Evolutionary conservation across 2,797 vertebrate genomes (phyloP).

Genomic region (Corythornis leucogaster): DNA sequence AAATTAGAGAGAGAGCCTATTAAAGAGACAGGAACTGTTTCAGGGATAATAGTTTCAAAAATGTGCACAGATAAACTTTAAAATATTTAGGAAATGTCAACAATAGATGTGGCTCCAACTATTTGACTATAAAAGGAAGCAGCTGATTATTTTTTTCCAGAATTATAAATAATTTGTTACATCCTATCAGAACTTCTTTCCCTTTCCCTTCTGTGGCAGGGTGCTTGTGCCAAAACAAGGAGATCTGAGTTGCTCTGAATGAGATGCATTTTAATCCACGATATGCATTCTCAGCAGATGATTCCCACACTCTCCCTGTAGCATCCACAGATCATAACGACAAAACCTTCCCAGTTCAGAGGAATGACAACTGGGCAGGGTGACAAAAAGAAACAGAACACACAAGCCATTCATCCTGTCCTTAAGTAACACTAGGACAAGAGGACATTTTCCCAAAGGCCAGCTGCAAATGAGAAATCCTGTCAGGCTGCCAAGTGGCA

Average conservation of each 20-base stretch:
- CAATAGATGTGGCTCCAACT: constrained; percentile 31
- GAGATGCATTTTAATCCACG: background rate
- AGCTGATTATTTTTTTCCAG: background rate
- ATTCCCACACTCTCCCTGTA: background rate
- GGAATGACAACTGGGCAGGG: background rate
- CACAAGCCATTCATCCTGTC: background rate
- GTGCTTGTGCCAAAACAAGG: constrained; percentile 52
- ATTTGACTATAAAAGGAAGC: constrained; percentile 55
- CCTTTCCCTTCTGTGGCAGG: constrained; percentile 37
- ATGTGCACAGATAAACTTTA: constrained; percentile 57
- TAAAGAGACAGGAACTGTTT: constrained; percentile 55
- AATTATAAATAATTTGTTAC: constrained; percentile 69
- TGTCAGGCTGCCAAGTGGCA: background rate
- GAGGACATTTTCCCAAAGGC: background rate
- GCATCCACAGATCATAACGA: background rate
- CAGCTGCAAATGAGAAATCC: background rate
- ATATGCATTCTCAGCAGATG: background rate
- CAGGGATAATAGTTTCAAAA: constrained; percentile 60
- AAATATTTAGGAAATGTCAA: constrained; percentile 62
- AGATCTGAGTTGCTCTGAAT: constrained; percentile 1
- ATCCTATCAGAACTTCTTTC: constrained; percentile 56
- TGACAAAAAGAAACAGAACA: background rate
- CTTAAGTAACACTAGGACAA: background rate
- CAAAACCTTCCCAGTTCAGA: background rate
- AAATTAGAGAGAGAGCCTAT: constrained; percentile 62